Evolutionary conservation across 2,113 vertebrate genomes (phyloP), one percentile per base, ranked within the genome.

Genomic region (Polypterus bichir): DNA sequence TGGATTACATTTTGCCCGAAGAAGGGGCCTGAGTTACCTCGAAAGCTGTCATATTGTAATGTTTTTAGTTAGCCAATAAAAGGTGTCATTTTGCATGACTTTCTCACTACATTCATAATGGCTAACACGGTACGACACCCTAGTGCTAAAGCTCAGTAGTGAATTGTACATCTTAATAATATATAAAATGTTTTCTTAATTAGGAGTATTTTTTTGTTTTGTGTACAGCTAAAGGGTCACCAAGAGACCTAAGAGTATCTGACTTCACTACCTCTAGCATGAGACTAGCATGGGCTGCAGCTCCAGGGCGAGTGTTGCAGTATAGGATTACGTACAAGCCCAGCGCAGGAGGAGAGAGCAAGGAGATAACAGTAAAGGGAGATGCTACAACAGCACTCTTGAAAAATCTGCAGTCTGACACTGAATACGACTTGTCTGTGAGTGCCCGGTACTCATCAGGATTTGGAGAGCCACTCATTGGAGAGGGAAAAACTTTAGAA

Each of bases 401-500:
- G 73, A 83, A 81, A 73, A 88, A 85, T 65, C 79, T 98, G 68
- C 79, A 84, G 1, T 78, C 91, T 55, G 86, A 82, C 59, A 97
- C 93, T 3, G 85, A 82, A 44, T 98, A 98, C 27, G 80, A 89
- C 60, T 68, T 98, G 58, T 92, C 93, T 61, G 92, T 98, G 63
- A 91, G 82, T 2, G 92, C 96, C 10, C 77, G 84, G 53, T 98
- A 98, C 52, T 71, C 87, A 0, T 93, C 93, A 59, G 94, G 92
- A 52, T 70, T 88, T 54, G 94, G 94, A 6, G 90, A 93, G 0
- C 86, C 90, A 53, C 89, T 98, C 48, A 72, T 87, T 68, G 92
- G 92, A 69, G 87, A 86, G 65, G 95, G 94, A 77, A 88, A 85
- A 63, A 98, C 95, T 1, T 81, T 93, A 69, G 94, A 98, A 91